Percentiles rank a stretch among this genome's conserved stretches.
phyloP scores from a whole-genome alignment of 2,888 invertebrate genomes.

The Resseliella maxima region DNA sequence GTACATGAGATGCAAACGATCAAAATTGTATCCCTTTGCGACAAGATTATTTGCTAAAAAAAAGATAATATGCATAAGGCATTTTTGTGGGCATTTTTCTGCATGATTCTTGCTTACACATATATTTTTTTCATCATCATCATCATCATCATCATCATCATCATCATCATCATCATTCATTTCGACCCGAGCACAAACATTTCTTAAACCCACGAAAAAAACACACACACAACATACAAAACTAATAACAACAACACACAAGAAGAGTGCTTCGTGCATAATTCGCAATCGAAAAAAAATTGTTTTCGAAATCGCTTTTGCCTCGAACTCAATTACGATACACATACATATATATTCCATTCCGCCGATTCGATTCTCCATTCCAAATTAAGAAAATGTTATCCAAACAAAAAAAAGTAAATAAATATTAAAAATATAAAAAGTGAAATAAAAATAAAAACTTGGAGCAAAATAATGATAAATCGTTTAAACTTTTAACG shows the following conservation, averaged over 20 bases:
- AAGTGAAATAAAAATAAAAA: no score
- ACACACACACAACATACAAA: neutral
- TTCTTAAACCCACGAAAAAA: neutral
- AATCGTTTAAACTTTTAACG: constrained; percentile 17
- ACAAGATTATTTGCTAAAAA: no score
- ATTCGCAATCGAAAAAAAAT: neutral
- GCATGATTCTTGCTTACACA: no score
- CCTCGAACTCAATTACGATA: constrained; percentile 44
- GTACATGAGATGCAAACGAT: no score
- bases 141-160: no score
- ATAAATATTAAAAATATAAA: no score
- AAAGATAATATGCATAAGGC: no score
- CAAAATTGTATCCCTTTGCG: no score
- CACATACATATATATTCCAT: neutral
- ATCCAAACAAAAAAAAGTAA: neutral
- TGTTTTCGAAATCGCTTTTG: constrained; percentile 39
- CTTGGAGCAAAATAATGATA: neutral
- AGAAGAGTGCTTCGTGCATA: neutral
- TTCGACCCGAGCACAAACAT: neutral
- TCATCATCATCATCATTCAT: neutral
- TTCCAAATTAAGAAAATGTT: constrained; percentile 27
- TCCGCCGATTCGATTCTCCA: neutral
- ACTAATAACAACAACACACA: neutral
- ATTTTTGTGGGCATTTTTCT: no score
- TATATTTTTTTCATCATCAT: no score